Conservation (phyloP, 35 echinoderm and acorn worm species). For the Acanthaster planci region DNA sequence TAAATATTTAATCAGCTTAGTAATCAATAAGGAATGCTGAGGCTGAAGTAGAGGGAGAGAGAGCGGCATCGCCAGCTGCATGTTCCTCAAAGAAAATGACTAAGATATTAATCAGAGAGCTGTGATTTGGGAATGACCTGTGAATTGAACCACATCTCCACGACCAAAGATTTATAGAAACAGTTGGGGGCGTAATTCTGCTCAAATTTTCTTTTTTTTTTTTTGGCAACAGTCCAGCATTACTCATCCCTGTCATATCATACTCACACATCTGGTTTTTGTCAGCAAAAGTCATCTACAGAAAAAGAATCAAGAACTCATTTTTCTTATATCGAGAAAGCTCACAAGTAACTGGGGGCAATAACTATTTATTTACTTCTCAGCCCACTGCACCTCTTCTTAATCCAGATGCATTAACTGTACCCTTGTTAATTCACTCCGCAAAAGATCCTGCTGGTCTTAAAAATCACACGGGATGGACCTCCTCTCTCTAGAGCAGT, state of each 20-base stretch:
- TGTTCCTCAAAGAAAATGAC: conserved; percentile 18
- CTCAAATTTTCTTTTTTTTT: background rate
- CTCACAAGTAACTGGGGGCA: too few relatives aligned
- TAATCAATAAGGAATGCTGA: conserved; percentile 26
- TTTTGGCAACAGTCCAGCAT: background rate
- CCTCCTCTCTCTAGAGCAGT: too few relatives aligned
- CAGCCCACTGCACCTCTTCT: too few relatives aligned
- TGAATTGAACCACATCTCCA: background rate
- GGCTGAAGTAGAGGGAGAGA: background rate
- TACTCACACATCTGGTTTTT: conserved; percentile 6
- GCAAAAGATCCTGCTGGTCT: too few relatives aligned
- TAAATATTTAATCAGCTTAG: conserved; percentile 34
- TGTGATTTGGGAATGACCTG: conserved; percentile 6
- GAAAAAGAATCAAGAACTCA: background rate
- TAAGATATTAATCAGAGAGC: conserved; percentile 26
- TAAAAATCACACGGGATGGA: too few relatives aligned
- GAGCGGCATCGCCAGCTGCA: background rate
- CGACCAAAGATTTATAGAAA: background rate
- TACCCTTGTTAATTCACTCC: too few relatives aligned
- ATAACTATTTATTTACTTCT: too few relatives aligned
- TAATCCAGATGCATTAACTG: too few relatives aligned
- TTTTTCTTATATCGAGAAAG: too few relatives aligned
- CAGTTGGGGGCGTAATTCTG: conserved; percentile 20
- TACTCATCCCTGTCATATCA: background rate
- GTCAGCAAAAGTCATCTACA: background rate